A percentile compares a stretch with the other conserved stretches of the same genome.
Conservation (phyloP, 2,888 invertebrate genomes). For the Gasteruption jaculator region DNA sequence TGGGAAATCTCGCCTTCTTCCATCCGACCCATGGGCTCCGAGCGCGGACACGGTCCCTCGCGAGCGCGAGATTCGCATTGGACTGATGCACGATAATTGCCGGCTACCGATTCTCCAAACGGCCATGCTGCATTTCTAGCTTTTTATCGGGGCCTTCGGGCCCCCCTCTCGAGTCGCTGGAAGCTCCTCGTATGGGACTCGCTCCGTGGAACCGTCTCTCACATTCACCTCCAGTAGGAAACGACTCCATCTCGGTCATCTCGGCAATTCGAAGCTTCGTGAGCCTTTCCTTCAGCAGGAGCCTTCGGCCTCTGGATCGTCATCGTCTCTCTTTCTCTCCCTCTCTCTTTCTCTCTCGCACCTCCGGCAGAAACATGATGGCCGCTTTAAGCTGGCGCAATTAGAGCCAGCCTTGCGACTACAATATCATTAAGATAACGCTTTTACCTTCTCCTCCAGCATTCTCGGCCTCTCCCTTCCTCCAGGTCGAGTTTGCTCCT, state of each 20-base stretch:
- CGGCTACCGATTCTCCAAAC: constrained; percentile 38
- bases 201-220: constrained; percentile 3
- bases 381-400: constrained; percentile 46
- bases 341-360: constrained; percentile 22
- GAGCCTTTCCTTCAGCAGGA: constrained; percentile 19
- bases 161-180: constrained; percentile 16
- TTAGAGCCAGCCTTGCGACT: constrained; percentile 46
- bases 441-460: constrained; percentile 18
- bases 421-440: constrained; percentile 48
- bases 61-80: constrained; percentile 31
- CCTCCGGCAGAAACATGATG: constrained; percentile 39
- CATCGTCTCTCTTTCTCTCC: constrained; percentile 17
- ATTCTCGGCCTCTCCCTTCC: constrained; percentile 10
- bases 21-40: too few relatives aligned
- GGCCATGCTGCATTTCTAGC: constrained; percentile 47
- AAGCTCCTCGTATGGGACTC: constrained; percentile 11
- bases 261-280: constrained; percentile 19
- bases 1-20: too few relatives aligned
- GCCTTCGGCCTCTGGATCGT: constrained; percentile 9
- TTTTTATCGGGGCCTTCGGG: constrained; percentile 36
- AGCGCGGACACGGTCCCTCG: too few relatives aligned
- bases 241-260: too few relatives aligned
- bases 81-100: constrained; percentile 43
- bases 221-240: constrained; percentile 17
- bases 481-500: constrained; percentile 2